phyloP scores from a whole-genome alignment of 2,113 vertebrate genomes.

The Daboia siamensis region DNA sequence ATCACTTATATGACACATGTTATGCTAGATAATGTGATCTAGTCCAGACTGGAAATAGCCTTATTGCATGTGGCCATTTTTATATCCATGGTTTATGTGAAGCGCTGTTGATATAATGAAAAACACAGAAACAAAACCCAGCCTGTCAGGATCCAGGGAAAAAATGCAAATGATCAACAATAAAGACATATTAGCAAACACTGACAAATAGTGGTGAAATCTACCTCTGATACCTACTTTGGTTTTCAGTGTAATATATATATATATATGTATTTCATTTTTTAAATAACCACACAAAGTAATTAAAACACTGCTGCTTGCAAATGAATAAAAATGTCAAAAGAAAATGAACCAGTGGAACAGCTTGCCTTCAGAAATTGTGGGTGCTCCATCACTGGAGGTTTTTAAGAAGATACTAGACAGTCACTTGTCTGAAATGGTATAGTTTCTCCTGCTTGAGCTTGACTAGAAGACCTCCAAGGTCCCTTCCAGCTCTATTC shows the following conservation, averaged over 20 bases:
- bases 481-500: too few species aligned
- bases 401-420: too few species aligned
- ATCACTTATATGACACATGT: neutral
- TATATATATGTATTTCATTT: neutral
- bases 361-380: too few species aligned
- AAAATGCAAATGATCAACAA: neutral
- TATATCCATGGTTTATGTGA: neutral
- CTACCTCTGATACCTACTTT: neutral
- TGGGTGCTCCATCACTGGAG: too few species aligned
- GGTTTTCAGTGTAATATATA: neutral
- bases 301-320: neutral
- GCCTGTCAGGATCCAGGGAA: neutral
- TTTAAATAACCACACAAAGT: neutral
- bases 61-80: neutral
- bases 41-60: neutral
- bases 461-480: too few species aligned
- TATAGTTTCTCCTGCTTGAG: too few species aligned
- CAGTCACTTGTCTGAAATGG: too few species aligned
- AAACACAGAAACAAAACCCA: neutral
- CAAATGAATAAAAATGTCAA: neutral
- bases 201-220: neutral
- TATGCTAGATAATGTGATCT: neutral
- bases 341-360: neutral
- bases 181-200: neutral
- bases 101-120: constrained; percentile 2